phyloP scores from a whole-genome alignment of 2,113 vertebrate species.

The Steatornis caripensis region DNA sequence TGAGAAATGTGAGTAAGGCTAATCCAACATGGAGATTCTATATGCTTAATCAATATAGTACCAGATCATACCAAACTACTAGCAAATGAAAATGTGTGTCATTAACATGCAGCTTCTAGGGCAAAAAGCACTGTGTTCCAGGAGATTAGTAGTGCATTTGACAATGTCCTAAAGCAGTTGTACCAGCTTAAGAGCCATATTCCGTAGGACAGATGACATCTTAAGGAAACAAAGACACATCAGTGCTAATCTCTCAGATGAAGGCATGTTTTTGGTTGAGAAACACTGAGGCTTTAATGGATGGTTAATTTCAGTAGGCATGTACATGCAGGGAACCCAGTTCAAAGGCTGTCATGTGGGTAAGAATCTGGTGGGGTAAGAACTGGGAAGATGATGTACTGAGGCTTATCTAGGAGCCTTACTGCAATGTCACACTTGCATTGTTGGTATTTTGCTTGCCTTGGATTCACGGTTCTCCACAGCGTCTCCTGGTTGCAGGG shows the following conservation, averaged over 20 bases:
- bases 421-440: background rate
- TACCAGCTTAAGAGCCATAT: background rate
- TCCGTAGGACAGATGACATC: background rate
- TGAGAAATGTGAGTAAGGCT: background rate
- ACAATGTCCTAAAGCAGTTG: background rate
- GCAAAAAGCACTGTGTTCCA: background rate
- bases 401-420: background rate
- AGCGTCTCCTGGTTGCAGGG: background rate
- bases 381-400: background rate
- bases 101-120: background rate
- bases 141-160: background rate
- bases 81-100: rapidly evolving
- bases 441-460: background rate
- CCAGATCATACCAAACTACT: background rate
- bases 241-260: background rate
- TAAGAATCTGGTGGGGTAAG: background rate
- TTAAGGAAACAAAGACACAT: background rate
- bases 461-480: background rate
- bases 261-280: background rate
- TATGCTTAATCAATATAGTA: background rate
- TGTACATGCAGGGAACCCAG: background rate
- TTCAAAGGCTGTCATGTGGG: background rate
- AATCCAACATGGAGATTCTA: background rate
- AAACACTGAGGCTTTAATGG: background rate
- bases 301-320: background rate